phyloP scores from a whole-genome alignment of 2,888 invertebrate species.

The Cosmopolites sordidus region DNA sequence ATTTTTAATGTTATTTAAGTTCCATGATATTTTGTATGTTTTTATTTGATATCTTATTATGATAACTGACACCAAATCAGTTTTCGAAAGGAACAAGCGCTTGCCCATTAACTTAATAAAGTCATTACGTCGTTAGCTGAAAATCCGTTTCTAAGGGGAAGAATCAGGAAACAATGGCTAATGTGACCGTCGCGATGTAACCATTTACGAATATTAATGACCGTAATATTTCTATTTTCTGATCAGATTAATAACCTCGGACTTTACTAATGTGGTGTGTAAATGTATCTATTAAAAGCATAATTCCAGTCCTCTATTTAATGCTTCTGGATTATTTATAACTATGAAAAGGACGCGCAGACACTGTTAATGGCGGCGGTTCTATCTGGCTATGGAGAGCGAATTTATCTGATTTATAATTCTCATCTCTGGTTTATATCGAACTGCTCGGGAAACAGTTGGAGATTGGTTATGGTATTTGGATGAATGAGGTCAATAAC shows the following conservation, averaged over 20 bases:
- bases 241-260: conserved; percentile 15
- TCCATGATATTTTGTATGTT: no score
- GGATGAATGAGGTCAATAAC: background rate
- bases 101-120: conserved; percentile 12
- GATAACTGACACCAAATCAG: no score
- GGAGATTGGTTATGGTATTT: background rate
- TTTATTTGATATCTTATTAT: no score
- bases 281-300: conserved; percentile 17
- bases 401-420: no score
- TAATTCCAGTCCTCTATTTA: conserved; percentile 4
- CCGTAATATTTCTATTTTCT: conserved; percentile 14
- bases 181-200: conserved; percentile 13
- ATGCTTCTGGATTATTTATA: conserved; percentile 4
- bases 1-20: no score
- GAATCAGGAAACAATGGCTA: conserved; percentile 20
- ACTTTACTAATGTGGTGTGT: conserved; percentile 17
- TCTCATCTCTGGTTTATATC: no score
- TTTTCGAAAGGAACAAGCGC: conserved; percentile 9
- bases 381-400: background rate
- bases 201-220: conserved; percentile 18
- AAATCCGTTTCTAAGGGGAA: conserved; percentile 9
- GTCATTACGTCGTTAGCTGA: conserved; percentile 18
- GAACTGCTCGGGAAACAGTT: background rate
- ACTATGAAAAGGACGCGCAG: background rate
- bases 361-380: background rate